Conservation (phyloP, 2,888 invertebrate genomes). For the Cataglyphis albicans region DNA sequence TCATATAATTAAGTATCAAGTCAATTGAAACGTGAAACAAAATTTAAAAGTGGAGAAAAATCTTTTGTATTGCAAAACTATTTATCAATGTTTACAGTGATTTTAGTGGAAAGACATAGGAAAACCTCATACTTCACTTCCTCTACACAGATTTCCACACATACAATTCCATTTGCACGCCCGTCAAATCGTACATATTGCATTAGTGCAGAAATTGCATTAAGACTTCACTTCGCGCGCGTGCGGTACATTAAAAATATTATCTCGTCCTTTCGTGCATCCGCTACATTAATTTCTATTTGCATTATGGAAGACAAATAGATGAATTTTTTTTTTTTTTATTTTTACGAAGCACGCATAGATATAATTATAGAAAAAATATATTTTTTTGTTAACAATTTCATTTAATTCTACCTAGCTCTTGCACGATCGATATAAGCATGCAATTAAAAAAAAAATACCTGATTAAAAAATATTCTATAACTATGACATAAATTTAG, state of each 20-base stretch:
- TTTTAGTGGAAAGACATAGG: background rate
- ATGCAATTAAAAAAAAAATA: background rate
- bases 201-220: slow-evolving; percentile 28
- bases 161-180: slow-evolving; percentile 36
- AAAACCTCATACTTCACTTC: background rate
- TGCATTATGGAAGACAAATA: background rate
- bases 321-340: background rate
- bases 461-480: background rate
- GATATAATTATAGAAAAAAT: background rate
- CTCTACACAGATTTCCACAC: slow-evolving; percentile 13
- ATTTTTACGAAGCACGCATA: background rate
- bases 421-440: background rate
- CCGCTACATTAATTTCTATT: background rate
- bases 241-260: slow-evolving; percentile 37
- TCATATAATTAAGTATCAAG: background rate
- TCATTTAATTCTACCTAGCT: background rate
- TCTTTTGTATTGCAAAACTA: background rate
- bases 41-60: background rate
- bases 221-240: slow-evolving; percentile 22
- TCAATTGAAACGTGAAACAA: slow-evolving; percentile 1
- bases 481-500: no score
- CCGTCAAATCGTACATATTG: slow-evolving; percentile 37
- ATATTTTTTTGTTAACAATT: background rate
- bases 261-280: background rate
- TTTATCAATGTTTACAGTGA: slow-evolving; percentile 1